Conservation (phyloP, 2,113 vertebrate genomes). For the Anolis carolinensis region DNA sequence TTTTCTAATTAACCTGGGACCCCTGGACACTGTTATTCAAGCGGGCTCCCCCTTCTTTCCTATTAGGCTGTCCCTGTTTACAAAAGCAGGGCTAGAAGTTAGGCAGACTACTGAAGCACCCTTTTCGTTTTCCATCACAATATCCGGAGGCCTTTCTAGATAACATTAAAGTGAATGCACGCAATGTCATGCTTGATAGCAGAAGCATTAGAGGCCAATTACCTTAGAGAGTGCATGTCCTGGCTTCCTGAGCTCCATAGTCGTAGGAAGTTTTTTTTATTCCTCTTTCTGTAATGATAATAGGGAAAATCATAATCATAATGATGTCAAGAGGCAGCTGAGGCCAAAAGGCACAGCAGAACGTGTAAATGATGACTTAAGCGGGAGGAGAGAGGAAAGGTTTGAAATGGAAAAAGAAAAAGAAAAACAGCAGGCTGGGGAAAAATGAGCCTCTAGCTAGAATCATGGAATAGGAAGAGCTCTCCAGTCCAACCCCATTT, state of each 20-base stretch:
- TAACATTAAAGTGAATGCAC: not conserved
- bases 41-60: not conserved
- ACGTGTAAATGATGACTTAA: not conserved
- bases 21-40: not conserved
- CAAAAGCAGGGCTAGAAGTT: not conserved
- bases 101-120: not conserved
- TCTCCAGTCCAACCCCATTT: too few relatives aligned
- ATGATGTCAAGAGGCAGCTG: not conserved
- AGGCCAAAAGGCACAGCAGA: not conserved
- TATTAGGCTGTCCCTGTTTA: not conserved
- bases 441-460: too few relatives aligned
- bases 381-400: too few relatives aligned
- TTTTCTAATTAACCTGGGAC: too few relatives aligned
- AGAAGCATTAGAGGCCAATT: not conserved
- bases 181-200: not conserved
- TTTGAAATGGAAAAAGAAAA: not conserved
- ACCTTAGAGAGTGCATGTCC: conserved; percentile 7
- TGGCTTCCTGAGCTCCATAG: conserved; percentile 26
- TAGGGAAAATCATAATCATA: not conserved
- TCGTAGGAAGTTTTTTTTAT: conserved; percentile 29
- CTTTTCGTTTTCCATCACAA: not conserved
- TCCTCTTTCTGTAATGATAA: conserved; percentile 9
- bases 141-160: not conserved
- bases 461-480: too few relatives aligned
- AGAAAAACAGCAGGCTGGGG: not conserved